Evolutionary conservation across 2,797 vertebrate genomes (phyloP), one percentile per base, ranked within the genome.

Genomic region (Propithecus deckenii): DNA sequence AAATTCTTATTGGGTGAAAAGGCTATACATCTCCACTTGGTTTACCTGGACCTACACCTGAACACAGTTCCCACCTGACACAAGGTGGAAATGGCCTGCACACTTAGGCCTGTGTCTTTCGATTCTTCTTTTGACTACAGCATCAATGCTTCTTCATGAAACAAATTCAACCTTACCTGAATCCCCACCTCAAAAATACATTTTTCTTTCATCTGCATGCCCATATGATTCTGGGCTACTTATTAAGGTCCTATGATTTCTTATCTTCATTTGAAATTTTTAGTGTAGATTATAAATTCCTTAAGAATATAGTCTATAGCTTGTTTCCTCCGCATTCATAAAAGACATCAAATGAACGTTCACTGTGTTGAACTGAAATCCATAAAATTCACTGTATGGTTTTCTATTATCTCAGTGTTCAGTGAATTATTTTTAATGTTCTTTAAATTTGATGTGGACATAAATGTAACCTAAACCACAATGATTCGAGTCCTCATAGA

Each of bases 231-330:
- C 86, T 89, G 52, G 67, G 30, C 10, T 86, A 69, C 25, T 85
- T 89, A 30, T 80, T 61, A 85, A 85, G 41, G 20, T 4, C 1
- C 17, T 80, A 52, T 69, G 61, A 75, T 10, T 80, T 81, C 35
- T 6, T 78, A 41, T 79, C 80, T 79, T 38, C 52, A 46, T 94
- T 91, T 91, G 18, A 48, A 84, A 72, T 52, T 95, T 91, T 80
- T 52, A 88, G 4, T 50, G 12, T 85, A 79, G 41, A 59, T n/a
- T 85, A 32, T 80, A 75, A 80, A 80, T 94, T 88, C 38, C 57
- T 80, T 63, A 80, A 59, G 57, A 67, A 50, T 32, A 57, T 13
- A 61, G 46, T 57, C 55, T 78, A 5, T 83, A 81, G 63, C 11
- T 86, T 71, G 25, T 38, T 69, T 59, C 23, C 48, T 79, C 25